Evolutionary conservation across 2,113 vertebrate species (phyloP).

Genomic region (Elachura formosa): DNA sequence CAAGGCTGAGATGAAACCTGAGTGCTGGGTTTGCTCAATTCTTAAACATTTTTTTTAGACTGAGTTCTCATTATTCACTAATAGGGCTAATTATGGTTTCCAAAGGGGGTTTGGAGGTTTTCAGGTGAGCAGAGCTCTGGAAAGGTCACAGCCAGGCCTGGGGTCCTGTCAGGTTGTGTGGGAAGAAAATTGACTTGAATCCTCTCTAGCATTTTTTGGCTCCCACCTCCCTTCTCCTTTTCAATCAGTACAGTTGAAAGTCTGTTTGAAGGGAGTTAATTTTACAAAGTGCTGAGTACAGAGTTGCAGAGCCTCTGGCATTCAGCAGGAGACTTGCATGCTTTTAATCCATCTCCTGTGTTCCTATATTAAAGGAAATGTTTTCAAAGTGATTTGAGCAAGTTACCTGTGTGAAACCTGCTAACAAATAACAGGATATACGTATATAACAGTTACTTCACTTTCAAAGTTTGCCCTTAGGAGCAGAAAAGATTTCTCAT

Average conservation of each 20-base stretch:
- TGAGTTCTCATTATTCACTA: not conserved
- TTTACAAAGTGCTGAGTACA: constrained; percentile 55
- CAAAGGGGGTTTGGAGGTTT: not conserved
- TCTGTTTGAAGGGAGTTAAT: constrained; percentile 58
- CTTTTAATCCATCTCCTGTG: constrained; percentile 45
- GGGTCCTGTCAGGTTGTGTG: not conserved
- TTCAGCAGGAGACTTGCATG: not conserved
- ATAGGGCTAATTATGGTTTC: not conserved
- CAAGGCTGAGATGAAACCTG: not conserved
- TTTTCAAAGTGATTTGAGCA: constrained; percentile 53
- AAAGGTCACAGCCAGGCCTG: not conserved
- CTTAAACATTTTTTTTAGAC: not conserved
- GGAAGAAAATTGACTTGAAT: not conserved
- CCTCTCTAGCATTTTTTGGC: constrained; percentile 9
- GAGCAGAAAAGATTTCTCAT: constrained; percentile 3
- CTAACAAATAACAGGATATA: constrained; percentile 37
- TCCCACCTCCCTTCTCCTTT: constrained; percentile 27
- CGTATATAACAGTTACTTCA: not conserved
- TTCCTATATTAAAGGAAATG: constrained; percentile 56
- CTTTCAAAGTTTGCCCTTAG: constrained; percentile 52
- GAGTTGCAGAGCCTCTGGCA: constrained; percentile 51
- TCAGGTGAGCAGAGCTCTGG: not conserved
- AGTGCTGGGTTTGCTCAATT: not conserved
- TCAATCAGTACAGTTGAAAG: constrained; percentile 36
- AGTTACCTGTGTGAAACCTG: constrained; percentile 14